Evolutionary conservation across 2,113 vertebrate genomes (phyloP).

Genomic region (Leptocoma aspasia): DNA sequence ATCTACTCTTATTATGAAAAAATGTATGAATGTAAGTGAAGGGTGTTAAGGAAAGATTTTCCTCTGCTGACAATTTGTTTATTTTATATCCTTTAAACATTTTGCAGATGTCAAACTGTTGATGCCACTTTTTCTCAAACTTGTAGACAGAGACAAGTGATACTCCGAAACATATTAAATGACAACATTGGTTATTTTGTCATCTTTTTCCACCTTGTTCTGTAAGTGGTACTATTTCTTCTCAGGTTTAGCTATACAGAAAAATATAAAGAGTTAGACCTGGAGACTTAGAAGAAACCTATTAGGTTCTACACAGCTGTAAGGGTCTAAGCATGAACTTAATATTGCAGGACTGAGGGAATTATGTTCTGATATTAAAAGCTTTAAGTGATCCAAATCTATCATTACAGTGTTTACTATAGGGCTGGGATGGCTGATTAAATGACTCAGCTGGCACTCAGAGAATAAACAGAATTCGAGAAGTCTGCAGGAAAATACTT

Average conservation of each 20-base stretch:
- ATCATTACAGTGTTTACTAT: accelerated
- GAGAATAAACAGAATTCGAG: not conserved
- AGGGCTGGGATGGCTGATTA: not conserved
- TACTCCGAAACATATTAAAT: not conserved
- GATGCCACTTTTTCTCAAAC: not conserved
- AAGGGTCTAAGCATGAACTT: not conserved
- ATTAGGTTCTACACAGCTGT: not conserved
- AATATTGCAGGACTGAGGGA: not conserved
- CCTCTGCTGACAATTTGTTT: not conserved
- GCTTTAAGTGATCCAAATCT: not conserved
- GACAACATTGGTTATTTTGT: not conserved
- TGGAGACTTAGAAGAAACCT: not conserved
- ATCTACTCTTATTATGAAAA: not conserved
- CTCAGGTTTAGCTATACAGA: not conserved
- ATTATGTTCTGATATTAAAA: not conserved
- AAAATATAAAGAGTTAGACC: not conserved
- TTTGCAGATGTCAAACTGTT: not conserved
- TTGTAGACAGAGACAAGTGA: not conserved
- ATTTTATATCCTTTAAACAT: not conserved
- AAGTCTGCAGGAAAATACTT: not conserved
- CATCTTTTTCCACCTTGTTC: not conserved
- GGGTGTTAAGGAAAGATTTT: not conserved
- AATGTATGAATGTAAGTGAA: not conserved
- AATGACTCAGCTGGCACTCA: not conserved
- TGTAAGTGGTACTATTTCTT: not conserved